Evolutionary conservation across 1,140 invertebrate genomes (phyloP), one percentile per base, ranked within the genome.

Genomic region (Bombus terrestris): DNA sequence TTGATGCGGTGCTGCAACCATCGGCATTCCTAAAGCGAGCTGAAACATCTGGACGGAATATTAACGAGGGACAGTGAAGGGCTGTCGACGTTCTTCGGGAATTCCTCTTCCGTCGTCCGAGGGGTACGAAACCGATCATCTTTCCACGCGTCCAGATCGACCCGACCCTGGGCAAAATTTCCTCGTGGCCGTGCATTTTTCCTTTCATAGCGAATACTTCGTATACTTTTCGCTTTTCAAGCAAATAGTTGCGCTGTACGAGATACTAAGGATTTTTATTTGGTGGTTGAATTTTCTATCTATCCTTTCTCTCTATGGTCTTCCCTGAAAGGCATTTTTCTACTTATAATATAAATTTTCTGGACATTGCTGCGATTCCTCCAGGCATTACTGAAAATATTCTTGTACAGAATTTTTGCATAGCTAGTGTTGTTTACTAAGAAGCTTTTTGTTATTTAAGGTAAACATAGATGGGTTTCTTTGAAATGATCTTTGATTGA

Each of bases 31-130:
- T 68, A 79, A 66, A 85, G 82, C 84, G 75, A 73, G 47, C 87
- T 76, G 72, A 87, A 89, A 89, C 82, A 85, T 89, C 83, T 81
- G 83, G 86, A 25, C 80, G 86, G 88, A 91, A 90, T 90, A 91
- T 90, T 90, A 91, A 91, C 89, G 83, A 91, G 66, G 39, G 78
- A 32, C 81, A 71, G 64, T 47, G 77, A 79, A 74, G 81, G 53
- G 64, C 80, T 78, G 71, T n/a, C 32, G 39, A 39, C 37, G 37
- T 82, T 85, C 83, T 73, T 80, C 53, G 47, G 39, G 39, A 80
- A 85, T 85, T 79, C 77, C 68, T 72, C 68, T 71, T 79, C 68
- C 69, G 83, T 64, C 53, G 64, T 53, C 32, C 76, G 39, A 80
- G 68, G 83, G 83, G 76, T 41, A 64, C 39, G 39, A 78, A 78